Percentiles rank a stretch among this genome's conserved stretches.
These are phyloP conservation scores for Theristicus caerulescens DNA, from an alignment of 2,113 vertebrate species.

Conservation along the genomic window DNA sequence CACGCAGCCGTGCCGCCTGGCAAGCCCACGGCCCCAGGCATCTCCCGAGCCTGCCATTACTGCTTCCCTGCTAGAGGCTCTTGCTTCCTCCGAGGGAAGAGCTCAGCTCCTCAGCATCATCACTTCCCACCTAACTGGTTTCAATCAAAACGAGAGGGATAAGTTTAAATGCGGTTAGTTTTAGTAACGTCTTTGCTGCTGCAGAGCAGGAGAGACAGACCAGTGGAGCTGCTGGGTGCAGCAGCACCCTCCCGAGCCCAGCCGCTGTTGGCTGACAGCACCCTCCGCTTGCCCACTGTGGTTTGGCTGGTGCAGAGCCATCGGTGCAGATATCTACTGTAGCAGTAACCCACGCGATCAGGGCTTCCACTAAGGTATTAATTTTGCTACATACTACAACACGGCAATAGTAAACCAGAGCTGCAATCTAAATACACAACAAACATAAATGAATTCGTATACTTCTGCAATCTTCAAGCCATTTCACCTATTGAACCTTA, in stretches of 20 bases:
- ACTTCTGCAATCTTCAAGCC: neutral
- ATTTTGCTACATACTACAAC: neutral
- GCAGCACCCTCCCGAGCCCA: neutral
- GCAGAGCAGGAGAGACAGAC: neutral
- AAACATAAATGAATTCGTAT: neutral
- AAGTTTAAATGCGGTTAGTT: neutral
- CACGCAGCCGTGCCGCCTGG: fast-evolving
- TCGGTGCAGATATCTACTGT: neutral
- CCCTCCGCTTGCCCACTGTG: neutral
- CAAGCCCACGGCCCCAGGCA: fast-evolving
- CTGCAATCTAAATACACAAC: neutral
- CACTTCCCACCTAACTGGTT: neutral
- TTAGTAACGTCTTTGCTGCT: neutral
- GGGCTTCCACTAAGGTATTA: neutral
- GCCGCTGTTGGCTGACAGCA: fast-evolving
- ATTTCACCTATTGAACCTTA: neutral
- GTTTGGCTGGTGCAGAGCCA: neutral
- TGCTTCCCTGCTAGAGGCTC: neutral
- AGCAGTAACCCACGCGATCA: fast-evolving
- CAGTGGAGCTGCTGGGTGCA: neutral
- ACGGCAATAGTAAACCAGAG: neutral
- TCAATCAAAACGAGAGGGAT: neutral
- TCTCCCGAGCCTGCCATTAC: neutral
- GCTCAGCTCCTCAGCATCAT: neutral
- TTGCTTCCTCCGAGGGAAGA: neutral